Base-by-base conservation (phyloP, 2,888 invertebrate species). In the Nomada ferruginata region DNA sequence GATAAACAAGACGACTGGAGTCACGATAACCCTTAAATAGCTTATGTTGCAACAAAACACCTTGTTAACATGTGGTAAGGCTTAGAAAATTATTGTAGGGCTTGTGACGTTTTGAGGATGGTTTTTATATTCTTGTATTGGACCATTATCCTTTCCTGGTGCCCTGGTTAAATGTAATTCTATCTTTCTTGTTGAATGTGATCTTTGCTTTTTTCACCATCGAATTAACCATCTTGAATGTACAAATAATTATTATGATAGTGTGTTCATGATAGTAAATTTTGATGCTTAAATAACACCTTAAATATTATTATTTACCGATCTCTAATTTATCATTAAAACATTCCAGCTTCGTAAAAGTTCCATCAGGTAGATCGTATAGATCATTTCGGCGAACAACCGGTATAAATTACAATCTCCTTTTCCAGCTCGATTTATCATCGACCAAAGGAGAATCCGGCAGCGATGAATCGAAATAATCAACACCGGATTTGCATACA, bases 381-480 rank as follows among this genome's bases (percentile, higher is more conserved):
- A 57, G 26, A 71, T 69, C 2, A 26, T 63, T 50, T 63, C 50
- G 52, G 3, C 11, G 29, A n/a, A 70, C 69, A 65, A 59, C 59
- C 52, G 52, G n/a, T 15, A 65, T 72, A 70, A 77, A 77, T 79
- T 79, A 77, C 69, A 26, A 55, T 9, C 61, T 78, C 61, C 55
- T 61, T 63, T 63, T 50, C 47, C 26, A 15, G 1, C 15, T 36
- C 76, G 55, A 78, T 78, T 68, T 76, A 53, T 63, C 78, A 55
- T 44, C 59, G 59, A 52, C 20, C 23, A 18, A 55, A 47, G 36
- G 65, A 36, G 77, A 77, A 77, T 73, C 69, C 69, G 63, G 64
- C 66, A 63, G 53, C 77, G 76, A 77, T 87, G 87, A 87, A 87
- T 87, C 76, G 87, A 86, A 87, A 87, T 87, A 87, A 87, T 87